These are phyloP conservation scores for Dysidea cf. avara DNA, from an alignment of 37 sponge, comb jelly and placozoan genomes.

Conservation along the genomic window DNA sequence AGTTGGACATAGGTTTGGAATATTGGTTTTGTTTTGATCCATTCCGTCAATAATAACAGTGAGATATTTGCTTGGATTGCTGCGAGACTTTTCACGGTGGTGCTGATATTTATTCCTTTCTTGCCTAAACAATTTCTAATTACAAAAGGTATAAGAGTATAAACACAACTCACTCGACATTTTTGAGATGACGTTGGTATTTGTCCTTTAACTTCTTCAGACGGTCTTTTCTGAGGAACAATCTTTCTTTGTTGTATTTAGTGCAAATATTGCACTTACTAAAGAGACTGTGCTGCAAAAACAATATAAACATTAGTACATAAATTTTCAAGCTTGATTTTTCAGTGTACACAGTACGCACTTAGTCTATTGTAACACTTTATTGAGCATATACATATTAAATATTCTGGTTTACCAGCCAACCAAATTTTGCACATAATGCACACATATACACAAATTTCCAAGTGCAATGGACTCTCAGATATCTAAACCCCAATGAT, in stretches of 20 bases:
- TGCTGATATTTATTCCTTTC: slow-evolving; percentile 50
- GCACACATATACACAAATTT: no score
- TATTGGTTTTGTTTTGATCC: no score
- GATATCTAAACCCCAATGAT: no score
- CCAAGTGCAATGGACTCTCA: no score
- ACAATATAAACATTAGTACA: not conserved
- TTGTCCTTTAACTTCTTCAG: slow-evolving; percentile 1
- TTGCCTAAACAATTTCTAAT: not conserved
- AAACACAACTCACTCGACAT: slow-evolving; percentile 53
- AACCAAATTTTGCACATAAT: no score
- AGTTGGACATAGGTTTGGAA: not conserved
- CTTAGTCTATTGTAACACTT: not conserved
- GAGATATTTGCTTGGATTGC: slow-evolving; percentile 48
- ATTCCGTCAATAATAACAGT: slow-evolving; percentile 65
- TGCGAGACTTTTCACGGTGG: slow-evolving; percentile 51
- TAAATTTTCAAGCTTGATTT: not conserved
- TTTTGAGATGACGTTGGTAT: slow-evolving; percentile 32
- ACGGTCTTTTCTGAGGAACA: slow-evolving; percentile 20
- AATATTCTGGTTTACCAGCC: no score
- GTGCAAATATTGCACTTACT: slow-evolving; percentile 55
- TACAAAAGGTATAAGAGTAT: no score
- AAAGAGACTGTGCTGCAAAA: slow-evolving; percentile 42
- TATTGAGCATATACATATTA: not conserved
- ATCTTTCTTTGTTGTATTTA: slow-evolving; percentile 25
- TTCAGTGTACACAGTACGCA: no score